Conservation (phyloP, 2,888 invertebrate genomes). For the Cactoblastis cactorum region DNA sequence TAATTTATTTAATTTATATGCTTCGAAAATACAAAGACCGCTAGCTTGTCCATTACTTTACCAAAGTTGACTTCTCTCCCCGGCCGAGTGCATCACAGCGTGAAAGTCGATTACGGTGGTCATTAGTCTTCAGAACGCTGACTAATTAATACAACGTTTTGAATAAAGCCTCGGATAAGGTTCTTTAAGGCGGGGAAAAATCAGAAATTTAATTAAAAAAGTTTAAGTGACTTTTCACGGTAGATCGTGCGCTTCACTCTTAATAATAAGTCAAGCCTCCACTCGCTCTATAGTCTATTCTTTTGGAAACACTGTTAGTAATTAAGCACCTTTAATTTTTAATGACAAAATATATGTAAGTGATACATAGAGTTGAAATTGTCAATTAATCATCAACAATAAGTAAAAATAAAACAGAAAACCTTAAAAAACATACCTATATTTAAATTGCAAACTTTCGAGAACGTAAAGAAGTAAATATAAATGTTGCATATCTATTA, state of each 20-base stretch:
- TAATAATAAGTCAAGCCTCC: conserved; percentile 65
- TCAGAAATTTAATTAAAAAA: conserved; percentile 78
- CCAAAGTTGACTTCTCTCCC: conserved; percentile 27
- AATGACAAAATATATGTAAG: too few relatives aligned
- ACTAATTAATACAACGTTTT: conserved; percentile 75
- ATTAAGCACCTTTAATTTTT: conserved; percentile 42
- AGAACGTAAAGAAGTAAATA: too few relatives aligned
- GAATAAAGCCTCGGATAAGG: conserved; percentile 64
- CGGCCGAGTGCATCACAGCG: conserved; percentile 38
- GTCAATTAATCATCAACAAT: too few relatives aligned
- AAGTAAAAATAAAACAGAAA: too few relatives aligned
- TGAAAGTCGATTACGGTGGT: conserved; percentile 59
- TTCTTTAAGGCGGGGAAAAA: conserved; percentile 63
- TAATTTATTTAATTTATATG: too few relatives aligned
- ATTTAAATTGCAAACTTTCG: too few relatives aligned
- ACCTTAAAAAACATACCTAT: too few relatives aligned
- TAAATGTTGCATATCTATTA: too few relatives aligned
- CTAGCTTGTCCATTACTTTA: conserved; percentile 26
- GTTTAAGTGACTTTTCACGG: conserved; percentile 77
- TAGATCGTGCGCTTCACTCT: conserved; percentile 56
- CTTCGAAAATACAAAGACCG: neutral
- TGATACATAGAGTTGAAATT: too few relatives aligned
- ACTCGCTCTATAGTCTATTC: conserved; percentile 54
- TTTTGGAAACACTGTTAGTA: conserved; percentile 39
- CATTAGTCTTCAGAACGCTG: conserved; percentile 59